Evolutionary conservation across 2,113 vertebrate genomes (phyloP).

Genomic region (Cheirogaleus medius): DNA sequence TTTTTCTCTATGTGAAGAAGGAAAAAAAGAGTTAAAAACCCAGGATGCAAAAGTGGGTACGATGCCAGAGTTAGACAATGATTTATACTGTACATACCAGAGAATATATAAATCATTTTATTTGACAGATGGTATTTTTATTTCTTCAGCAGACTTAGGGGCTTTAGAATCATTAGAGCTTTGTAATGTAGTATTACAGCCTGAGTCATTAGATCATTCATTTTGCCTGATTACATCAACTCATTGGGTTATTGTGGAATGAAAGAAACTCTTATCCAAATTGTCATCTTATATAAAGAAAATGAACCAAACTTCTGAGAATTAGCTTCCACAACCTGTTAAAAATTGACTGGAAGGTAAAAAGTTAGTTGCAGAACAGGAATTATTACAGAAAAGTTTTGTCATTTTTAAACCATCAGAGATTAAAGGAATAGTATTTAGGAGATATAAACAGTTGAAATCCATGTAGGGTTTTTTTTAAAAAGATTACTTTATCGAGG

Average conservation of each 20-base stretch:
- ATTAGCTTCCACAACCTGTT: conserved; percentile 36
- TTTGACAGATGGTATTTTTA: conserved; percentile 67
- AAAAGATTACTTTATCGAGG: not conserved
- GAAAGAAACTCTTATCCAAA: conserved; percentile 60
- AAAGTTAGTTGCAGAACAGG: conserved; percentile 38
- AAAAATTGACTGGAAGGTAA: conserved; percentile 52
- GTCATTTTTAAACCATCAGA: conserved; percentile 32
- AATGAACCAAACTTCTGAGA: conserved; percentile 49
- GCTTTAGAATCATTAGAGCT: conserved; percentile 66
- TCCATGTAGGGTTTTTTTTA: not conserved
- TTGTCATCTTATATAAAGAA: conserved; percentile 50
- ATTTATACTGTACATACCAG: conserved; percentile 46
- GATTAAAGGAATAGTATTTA: conserved; percentile 20
- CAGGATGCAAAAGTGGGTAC: conserved; percentile 14
- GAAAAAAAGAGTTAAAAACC: conserved; percentile 42
- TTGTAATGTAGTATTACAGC: conserved; percentile 44
- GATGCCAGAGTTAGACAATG: conserved; percentile 42
- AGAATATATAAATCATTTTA: conserved; percentile 54
- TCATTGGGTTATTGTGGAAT: conserved; percentile 47
- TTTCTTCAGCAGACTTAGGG: conserved; percentile 58
- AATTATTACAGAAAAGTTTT: conserved; percentile 18
- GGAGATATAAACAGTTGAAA: conserved; percentile 39
- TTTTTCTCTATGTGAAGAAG: conserved; percentile 7
- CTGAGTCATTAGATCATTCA: conserved; percentile 65
- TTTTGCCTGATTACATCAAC: conserved; percentile 66